These are phyloP conservation scores for Seladonia tumulorum DNA, from an alignment of 2,888 invertebrate species.

Conservation along the genomic window DNA sequence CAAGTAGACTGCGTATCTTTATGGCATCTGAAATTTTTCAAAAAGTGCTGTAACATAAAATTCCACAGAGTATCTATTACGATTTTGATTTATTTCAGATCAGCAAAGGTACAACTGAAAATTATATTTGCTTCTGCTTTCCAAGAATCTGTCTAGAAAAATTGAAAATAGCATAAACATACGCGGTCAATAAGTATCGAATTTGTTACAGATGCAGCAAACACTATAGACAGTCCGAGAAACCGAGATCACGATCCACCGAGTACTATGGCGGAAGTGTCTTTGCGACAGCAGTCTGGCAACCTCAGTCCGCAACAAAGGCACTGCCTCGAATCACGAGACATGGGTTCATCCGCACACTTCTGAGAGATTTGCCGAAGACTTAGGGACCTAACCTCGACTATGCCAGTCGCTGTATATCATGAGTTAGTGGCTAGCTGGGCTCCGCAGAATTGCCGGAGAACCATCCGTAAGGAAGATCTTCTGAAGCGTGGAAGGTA, in stretches of 20 bases:
- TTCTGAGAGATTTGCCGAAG: slow-evolving; percentile 36
- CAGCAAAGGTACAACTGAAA: no score
- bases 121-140: no score
- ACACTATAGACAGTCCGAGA: neutral
- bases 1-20: no score
- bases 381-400: slow-evolving; percentile 14
- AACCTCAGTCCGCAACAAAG: neutral
- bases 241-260: neutral
- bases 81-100: no score
- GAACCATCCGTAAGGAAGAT: slow-evolving; percentile 20
- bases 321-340: neutral
- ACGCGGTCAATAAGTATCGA: neutral
- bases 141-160: neutral
- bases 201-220: neutral
- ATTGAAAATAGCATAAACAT: neutral
- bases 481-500: slow-evolving; percentile 1
- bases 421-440: slow-evolving; percentile 23
- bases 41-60: no score
- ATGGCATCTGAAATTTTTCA: no score
- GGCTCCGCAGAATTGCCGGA: slow-evolving; percentile 6
- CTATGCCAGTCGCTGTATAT: slow-evolving; percentile 15
- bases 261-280: neutral
- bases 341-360: slow-evolving; percentile 11
- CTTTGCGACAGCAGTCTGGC: neutral
- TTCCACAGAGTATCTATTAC: no score